These are phyloP conservation scores for Balanococcus diminutus DNA, from an alignment of 2,888 invertebrate species.

Conservation along the genomic window DNA sequence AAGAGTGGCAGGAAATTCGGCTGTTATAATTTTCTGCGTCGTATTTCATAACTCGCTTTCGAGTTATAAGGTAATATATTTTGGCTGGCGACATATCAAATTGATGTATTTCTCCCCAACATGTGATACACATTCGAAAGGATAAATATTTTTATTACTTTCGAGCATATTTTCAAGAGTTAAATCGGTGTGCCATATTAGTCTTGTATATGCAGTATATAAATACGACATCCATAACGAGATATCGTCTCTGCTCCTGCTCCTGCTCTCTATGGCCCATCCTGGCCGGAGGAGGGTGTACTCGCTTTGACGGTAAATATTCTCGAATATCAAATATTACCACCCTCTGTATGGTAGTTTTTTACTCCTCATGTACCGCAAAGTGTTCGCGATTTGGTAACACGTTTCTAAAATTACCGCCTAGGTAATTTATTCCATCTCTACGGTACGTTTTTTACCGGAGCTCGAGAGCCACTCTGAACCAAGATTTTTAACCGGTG, in stretches of 20 bases:
- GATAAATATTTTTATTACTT: conserved; percentile 22
- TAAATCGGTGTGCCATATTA: conserved; percentile 1
- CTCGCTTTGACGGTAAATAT: neutral
- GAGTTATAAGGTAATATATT: conserved; percentile 6
- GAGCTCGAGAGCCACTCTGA: neutral
- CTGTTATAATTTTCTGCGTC: conserved; percentile 7
- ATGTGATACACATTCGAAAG: conserved; percentile 11
- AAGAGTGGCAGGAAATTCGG: neutral
- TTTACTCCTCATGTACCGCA: neutral
- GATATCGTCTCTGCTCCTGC: neutral
- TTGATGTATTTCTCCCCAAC: conserved; percentile 17
- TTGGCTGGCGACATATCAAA: conserved; percentile 2
- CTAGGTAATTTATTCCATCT: conserved; percentile 10
- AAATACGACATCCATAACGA: conserved; percentile 22
- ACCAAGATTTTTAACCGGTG: neutral
- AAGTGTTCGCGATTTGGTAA: conserved; percentile 13
- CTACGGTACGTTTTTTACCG: neutral
- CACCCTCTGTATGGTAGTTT: neutral
- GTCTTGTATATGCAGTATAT: conserved; percentile 5
- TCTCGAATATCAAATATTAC: conserved; percentile 10
- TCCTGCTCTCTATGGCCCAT: no score
- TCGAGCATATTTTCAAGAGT: conserved; percentile 1
- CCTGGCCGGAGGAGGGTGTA: neutral
- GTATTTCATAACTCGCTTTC: conserved; percentile 8
- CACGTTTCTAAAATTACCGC: neutral